Evolutionary conservation across 2,888 invertebrate species (phyloP), one percentile per base, ranked within the genome.

Genomic region (Lypha dubia): DNA sequence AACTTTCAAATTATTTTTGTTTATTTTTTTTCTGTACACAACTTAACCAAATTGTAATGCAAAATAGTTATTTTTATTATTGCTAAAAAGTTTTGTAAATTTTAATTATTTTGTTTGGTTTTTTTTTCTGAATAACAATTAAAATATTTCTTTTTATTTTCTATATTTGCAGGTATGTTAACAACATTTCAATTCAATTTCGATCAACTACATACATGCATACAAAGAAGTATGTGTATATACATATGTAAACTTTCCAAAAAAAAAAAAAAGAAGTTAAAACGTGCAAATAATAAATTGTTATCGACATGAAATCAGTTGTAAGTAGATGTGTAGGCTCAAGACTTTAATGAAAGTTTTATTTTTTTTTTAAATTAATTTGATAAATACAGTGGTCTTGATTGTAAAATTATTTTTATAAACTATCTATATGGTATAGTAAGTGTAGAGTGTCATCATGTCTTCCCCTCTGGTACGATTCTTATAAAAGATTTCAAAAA

Each of bases 301-400:
- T 67, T 32, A 68, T 74, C 80, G 60, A 13, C 4, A 68, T 53
- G 32, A 80, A 74, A 80, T 53, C 67, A 62, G 49, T 80, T 80
- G 80, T 80, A 74, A 80, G 73, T 74, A 76, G 76, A 82, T 62
- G 71, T 82, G 70, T 81, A 70, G 53, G 38, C 32, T 51, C 56
- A 65, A 41, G 13, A 20, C 24, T 15, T 58, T 60, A 49, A 32
- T 41, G 35, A 15, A 13, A 24, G 35, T 49, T 28, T n/a, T n/a
- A n/a, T n/a, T n/a, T n/a, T n/a, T 65, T 35, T 20, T 49, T 20
- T 24, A 44, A 11, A 3, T 35, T 46, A 11, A 46, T 35, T 28
- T 60, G 15, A 7, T n/a, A 2, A 17, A 8, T 9, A 56, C 41
- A 28, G 44, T 70, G 70, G 15, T 5, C 8, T 35, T 20, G 20